Conservation (phyloP, 2,113 vertebrate genomes). For the Strigops habroptila region DNA sequence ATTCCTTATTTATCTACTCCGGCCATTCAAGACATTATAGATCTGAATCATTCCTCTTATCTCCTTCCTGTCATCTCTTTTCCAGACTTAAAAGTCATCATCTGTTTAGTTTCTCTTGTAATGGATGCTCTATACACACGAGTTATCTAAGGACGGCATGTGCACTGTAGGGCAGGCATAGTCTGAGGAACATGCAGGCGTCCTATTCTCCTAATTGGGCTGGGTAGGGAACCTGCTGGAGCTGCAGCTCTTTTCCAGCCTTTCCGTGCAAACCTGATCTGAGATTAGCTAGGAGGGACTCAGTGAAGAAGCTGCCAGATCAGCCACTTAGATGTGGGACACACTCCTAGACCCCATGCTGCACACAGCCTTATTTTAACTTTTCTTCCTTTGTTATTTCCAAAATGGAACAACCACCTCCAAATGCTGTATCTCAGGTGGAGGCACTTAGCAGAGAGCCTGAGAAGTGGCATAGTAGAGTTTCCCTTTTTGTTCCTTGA, state of each 20-base stretch:
- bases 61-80: background rate
- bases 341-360: background rate
- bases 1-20: background rate
- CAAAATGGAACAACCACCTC: background rate
- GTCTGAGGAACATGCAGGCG: rapidly evolving
- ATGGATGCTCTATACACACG: background rate
- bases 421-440: background rate
- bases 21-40: background rate
- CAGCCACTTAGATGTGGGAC: background rate
- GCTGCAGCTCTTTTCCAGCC: background rate
- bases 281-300: background rate
- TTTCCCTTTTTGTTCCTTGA: background rate
- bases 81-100: background rate
- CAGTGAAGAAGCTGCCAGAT: background rate
- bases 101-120: background rate
- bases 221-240: background rate
- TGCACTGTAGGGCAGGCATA: rapidly evolving
- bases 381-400: background rate
- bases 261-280: background rate
- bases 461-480: background rate
- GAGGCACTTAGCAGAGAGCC: background rate
- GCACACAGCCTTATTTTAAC: background rate
- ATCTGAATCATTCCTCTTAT: background rate
- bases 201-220: background rate
- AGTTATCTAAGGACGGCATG: background rate